These are phyloP conservation scores for Fragum sueziense DNA, from an alignment of 2,888 invertebrate genomes.

Conservation along the genomic window DNA sequence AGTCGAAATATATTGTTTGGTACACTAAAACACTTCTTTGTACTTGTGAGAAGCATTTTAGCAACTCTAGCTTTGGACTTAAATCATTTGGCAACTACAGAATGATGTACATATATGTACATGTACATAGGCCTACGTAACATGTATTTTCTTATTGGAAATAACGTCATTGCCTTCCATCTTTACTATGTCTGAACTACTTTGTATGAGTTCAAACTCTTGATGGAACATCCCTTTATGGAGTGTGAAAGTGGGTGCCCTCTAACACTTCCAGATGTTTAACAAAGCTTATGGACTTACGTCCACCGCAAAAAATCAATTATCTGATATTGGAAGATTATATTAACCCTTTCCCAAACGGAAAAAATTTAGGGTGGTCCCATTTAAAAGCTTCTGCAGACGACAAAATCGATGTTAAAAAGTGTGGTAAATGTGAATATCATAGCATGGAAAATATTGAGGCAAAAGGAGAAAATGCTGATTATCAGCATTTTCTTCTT, in stretches of 20 bases:
- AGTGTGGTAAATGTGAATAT: no score
- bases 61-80: no score
- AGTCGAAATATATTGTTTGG: constrained; percentile 9
- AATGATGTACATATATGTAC: not conserved
- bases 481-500: no score
- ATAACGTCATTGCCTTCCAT: constrained; percentile 7
- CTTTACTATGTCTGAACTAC: no score
- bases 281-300: not conserved
- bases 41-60: constrained; percentile 2
- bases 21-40: constrained; percentile 5
- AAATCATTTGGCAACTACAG: no score
- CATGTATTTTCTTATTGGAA: constrained; percentile 6
- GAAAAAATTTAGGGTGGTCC: no score
- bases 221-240: no score
- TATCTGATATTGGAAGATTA: constrained; percentile 11
- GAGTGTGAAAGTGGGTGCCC: constrained; percentile 4
- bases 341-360: not conserved
- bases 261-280: constrained; percentile 4
- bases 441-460: no score
- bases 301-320: not conserved
- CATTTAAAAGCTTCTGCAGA: no score
- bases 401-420: no score
- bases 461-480: no score
- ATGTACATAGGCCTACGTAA: constrained; percentile 6
- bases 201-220: no score